A percentile compares a stretch with the other conserved stretches of the same genome.
Evolutionary conservation across 1,140 invertebrate genomes (phyloP).

Genomic region (Drosophila yakuba): DNA sequence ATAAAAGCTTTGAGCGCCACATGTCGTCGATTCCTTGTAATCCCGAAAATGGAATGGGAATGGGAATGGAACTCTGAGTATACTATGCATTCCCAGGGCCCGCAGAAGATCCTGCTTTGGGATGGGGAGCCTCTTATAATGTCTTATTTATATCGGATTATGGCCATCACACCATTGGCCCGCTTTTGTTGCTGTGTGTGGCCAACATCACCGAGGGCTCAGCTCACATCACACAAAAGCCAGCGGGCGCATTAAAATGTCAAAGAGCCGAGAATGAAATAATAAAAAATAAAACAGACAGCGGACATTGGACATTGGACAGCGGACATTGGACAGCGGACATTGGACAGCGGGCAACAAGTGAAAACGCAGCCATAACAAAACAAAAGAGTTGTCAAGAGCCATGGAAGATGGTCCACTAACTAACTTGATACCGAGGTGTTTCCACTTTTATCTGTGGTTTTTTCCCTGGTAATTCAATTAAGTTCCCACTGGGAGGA

Average conservation of each 20-base stretch:
- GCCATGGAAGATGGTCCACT: constrained; percentile 44
- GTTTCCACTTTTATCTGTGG: constrained; percentile 40
- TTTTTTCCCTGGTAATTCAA: constrained; percentile 67
- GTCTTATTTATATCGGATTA: constrained; percentile 81
- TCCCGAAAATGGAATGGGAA: constrained; percentile 29
- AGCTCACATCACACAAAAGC: constrained; percentile 71
- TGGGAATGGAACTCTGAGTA: not conserved
- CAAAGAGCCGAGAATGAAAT: constrained; percentile 61
- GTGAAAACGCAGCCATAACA: constrained; percentile 37
- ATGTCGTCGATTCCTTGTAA: constrained; percentile 78
- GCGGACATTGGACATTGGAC: constrained; percentile 1
- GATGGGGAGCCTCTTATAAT: constrained; percentile 65
- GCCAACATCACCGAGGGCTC: constrained; percentile 58
- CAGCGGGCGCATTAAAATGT: constrained; percentile 80
- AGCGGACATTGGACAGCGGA: constrained; percentile 13
- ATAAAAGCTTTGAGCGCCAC: constrained; percentile 64
- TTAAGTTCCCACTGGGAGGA: constrained; percentile 64
- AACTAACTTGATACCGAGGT: constrained; percentile 48
- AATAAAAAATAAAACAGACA: constrained; percentile 65
- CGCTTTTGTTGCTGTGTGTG: constrained; percentile 53
- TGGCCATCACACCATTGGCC: constrained; percentile 76
- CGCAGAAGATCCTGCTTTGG: not conserved
- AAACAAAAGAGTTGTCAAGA: constrained; percentile 50
- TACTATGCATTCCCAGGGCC: too few species aligned
- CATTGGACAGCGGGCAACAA: constrained; percentile 11